phyloP scores from a whole-genome alignment of 2,113 vertebrate genomes.

The Silurus glanis region DNA sequence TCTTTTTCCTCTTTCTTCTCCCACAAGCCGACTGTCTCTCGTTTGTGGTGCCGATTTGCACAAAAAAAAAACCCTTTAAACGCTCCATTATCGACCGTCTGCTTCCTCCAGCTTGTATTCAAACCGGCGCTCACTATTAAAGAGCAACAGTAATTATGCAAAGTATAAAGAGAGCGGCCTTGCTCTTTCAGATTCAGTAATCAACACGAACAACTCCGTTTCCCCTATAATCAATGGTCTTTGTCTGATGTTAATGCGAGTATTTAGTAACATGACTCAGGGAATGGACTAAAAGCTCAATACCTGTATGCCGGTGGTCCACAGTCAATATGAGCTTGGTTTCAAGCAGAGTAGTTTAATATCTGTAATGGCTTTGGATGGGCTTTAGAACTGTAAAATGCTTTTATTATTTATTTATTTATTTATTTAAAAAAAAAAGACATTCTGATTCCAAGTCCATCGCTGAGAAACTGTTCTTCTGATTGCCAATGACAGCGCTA shows the following conservation, averaged over 20 bases:
- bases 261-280: constrained; percentile 55
- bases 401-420: constrained; percentile 1
- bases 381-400: constrained; percentile 28
- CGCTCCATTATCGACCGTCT: constrained; percentile 53
- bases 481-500: constrained; percentile 27
- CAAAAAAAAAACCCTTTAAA: constrained; percentile 51
- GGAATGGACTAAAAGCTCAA: constrained; percentile 51
- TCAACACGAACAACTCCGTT: constrained; percentile 37
- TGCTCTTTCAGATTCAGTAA: constrained; percentile 49
- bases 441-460: constrained; percentile 7
- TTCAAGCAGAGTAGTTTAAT: constrained; percentile 46
- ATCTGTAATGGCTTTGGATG: constrained; percentile 48
- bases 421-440: no score
- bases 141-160: constrained; percentile 55
- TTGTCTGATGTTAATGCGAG: constrained; percentile 55
- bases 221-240: constrained; percentile 51
- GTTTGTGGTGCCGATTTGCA: constrained; percentile 51
- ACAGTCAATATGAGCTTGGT: constrained; percentile 43
- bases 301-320: constrained; percentile 42
- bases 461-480: constrained; percentile 21
- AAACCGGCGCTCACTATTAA: constrained; percentile 53
- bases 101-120: constrained; percentile 52
- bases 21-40: neutral
- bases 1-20: neutral
- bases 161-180: constrained; percentile 51